These are phyloP conservation scores for Atractosteus spatula DNA, from an alignment of 2,113 vertebrate species.

Conservation along the genomic window DNA sequence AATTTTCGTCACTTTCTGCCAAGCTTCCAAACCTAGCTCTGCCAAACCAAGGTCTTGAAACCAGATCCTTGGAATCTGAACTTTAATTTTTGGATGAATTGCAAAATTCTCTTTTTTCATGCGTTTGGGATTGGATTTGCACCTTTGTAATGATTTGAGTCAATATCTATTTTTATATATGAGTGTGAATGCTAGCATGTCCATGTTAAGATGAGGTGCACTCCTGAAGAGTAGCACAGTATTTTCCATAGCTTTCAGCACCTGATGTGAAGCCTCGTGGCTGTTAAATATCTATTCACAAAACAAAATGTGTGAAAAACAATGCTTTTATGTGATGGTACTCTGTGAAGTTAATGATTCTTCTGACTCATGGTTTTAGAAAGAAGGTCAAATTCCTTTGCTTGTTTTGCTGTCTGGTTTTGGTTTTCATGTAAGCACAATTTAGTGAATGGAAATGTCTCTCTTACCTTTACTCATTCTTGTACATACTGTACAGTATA, in stretches of 20 bases:
- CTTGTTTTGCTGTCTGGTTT: no score
- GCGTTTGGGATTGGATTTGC: not conserved
- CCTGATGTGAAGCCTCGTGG: no score
- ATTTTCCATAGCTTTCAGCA: no score
- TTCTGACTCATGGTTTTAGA: not conserved
- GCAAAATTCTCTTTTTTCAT: not conserved
- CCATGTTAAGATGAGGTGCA: not conserved
- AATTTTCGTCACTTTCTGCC: not conserved
- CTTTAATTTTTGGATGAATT: slow-evolving; percentile 14
- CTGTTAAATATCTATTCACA: no score
- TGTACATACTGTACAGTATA: no score
- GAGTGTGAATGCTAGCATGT: not conserved
- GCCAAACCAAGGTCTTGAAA: not conserved
- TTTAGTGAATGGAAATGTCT: no score
- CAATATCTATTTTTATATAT: not conserved
- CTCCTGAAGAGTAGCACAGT: no score
- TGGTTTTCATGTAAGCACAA: no score
- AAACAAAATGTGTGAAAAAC: no score
- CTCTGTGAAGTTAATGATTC: not conserved
- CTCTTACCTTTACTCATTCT: no score
- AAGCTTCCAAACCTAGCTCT: not conserved
- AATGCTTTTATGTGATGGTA: no score
- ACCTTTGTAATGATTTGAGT: slow-evolving; percentile 7
- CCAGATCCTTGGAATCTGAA: slow-evolving; percentile 19
- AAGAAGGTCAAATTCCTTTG: no score